phyloP scores from a whole-genome alignment of 1,140 invertebrate species.

The Latrodectus geometricus region DNA sequence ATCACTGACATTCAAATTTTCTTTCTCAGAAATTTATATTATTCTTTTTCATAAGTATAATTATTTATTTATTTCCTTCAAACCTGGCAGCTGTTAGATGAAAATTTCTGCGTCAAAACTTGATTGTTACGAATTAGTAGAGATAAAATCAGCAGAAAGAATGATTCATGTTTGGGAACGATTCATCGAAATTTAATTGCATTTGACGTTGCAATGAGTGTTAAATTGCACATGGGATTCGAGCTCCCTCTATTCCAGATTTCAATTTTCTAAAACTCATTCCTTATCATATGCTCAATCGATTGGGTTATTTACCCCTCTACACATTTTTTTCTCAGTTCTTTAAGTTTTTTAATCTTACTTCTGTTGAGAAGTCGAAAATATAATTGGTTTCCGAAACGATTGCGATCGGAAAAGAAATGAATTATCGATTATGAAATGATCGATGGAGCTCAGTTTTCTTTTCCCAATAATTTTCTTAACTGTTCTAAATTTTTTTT shows the following conservation, averaged over 20 bases:
- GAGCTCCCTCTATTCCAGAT: constrained; percentile 22
- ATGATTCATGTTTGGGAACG: background rate
- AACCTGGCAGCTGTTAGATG: too few species aligned
- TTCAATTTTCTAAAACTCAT: constrained; percentile 59
- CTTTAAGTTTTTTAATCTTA: background rate
- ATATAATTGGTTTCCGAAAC: constrained; percentile 59
- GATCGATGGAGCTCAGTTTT: constrained; percentile 32
- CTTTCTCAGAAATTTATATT: too few species aligned
- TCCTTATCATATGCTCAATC: constrained; percentile 39
- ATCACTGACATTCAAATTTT: too few species aligned
- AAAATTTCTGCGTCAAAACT: too few species aligned
- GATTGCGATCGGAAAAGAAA: constrained; percentile 57
- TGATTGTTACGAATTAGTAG: too few species aligned
- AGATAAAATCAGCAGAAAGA: constrained; percentile 6
- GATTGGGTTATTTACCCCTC: constrained; percentile 47
- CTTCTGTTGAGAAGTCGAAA: background rate
- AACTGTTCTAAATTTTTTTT: too few species aligned
- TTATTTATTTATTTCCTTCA: too few species aligned
- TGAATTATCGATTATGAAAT: constrained; percentile 61
- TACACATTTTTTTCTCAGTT: constrained; percentile 12
- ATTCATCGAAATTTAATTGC: constrained; percentile 56
- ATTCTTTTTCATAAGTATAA: too few species aligned
- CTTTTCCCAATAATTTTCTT: background rate
- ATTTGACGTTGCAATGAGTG: constrained; percentile 42
- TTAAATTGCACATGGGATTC: constrained; percentile 26